Evolutionary conservation across 2,113 vertebrate genomes (phyloP).

Genomic region (Cervus canadensis): DNA sequence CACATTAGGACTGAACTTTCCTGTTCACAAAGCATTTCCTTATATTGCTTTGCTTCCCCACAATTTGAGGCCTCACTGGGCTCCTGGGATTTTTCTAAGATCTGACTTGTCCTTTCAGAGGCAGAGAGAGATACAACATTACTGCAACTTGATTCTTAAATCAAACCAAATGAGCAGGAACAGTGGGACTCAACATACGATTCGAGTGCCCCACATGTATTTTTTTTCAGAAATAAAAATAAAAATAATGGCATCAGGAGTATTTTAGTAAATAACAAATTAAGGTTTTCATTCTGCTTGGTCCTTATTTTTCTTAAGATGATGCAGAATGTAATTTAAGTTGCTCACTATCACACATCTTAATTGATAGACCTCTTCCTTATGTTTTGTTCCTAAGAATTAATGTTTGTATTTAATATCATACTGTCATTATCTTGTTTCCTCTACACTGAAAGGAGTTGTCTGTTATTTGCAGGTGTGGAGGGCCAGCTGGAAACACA

Average conservation of each 20-base stretch:
- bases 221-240: conserved; percentile 59
- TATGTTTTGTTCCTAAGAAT: conserved; percentile 78
- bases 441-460: conserved; percentile 74
- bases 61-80: not conserved
- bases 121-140: not conserved
- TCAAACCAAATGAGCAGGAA: conserved; percentile 30
- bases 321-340: conserved; percentile 69
- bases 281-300: conserved; percentile 68
- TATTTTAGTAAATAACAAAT: conserved; percentile 70
- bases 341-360: conserved; percentile 68
- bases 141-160: conserved; percentile 60
- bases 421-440: conserved; percentile 82
- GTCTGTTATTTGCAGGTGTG: conserved; percentile 82
- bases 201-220: conserved; percentile 54
- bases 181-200: conserved; percentile 30
- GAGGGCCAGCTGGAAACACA: conserved; percentile 73
- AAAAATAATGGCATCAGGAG: conserved; percentile 52
- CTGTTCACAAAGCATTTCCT: conserved; percentile 12
- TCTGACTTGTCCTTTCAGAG: conserved; percentile 50
- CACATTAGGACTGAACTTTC: not conserved
- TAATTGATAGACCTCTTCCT: conserved; percentile 78
- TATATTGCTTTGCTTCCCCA: conserved; percentile 9
- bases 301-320: conserved; percentile 70
- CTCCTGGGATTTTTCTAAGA: conserved; percentile 20
- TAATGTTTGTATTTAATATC: conserved; percentile 80